Evolutionary conservation across 2,888 invertebrate genomes (phyloP).

Genomic region (Bugula neritina): DNA sequence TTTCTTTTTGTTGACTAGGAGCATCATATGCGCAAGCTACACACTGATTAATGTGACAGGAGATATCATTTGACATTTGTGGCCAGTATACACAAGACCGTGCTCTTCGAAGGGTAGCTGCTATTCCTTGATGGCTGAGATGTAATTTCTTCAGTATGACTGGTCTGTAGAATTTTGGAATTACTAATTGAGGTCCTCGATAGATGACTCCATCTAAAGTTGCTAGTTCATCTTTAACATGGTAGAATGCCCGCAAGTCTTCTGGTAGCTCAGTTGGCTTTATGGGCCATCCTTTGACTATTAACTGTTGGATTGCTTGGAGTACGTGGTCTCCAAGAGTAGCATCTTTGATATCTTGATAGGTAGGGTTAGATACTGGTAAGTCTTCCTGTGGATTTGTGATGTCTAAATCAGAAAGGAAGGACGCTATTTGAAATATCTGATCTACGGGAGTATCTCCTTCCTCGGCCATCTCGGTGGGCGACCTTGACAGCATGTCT

Average conservation of each 20-base stretch:
- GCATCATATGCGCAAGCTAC: slow-evolving; percentile 4
- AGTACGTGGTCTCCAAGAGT: not conserved
- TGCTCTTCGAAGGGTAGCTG: slow-evolving; percentile 1
- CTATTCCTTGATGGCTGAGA: slow-evolving; percentile 18
- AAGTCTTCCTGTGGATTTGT: not conserved
- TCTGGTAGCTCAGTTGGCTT: not conserved
- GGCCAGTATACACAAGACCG: not conserved
- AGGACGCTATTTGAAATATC: slow-evolving; percentile 14
- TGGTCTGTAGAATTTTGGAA: not conserved
- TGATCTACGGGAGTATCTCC: not conserved
- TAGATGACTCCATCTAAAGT: slow-evolving; percentile 17
- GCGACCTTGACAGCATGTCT: slow-evolving; percentile 2
- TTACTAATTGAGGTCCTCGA: not conserved
- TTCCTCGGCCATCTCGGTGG: not conserved
- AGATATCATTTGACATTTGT: not conserved
- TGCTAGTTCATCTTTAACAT: not conserved
- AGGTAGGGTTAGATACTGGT: slow-evolving; percentile 2
- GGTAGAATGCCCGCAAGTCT: not conserved
- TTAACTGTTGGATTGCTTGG: not conserved
- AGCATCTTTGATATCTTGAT: not conserved
- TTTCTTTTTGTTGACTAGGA: not conserved
- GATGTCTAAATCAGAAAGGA: not conserved
- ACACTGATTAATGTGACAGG: not conserved
- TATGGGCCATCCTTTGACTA: not conserved
- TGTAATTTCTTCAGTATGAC: slow-evolving; percentile 1